Evolutionary conservation across 2,797 vertebrate genomes (phyloP).

Genomic region (Gephyroberyx darwinii): DNA sequence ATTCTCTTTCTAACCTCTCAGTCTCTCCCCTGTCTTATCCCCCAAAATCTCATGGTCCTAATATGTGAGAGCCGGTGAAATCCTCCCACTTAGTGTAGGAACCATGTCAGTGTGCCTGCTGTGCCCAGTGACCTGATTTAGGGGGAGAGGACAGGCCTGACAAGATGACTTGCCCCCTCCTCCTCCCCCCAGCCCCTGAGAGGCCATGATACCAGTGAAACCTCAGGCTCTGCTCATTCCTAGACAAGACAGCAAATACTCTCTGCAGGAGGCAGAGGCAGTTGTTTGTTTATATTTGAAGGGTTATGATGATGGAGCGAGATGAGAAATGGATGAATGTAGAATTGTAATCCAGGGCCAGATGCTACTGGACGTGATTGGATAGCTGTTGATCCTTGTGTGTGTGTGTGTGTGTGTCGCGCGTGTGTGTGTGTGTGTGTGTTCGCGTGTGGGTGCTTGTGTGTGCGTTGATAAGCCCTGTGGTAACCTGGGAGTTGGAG

Average conservation of each 20-base stretch:
- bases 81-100: constrained; percentile 66
- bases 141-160: constrained; percentile 54
- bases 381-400: constrained; percentile 51
- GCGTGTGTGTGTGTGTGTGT: constrained; percentile 7
- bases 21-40: constrained; percentile 14
- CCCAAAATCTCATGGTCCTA: constrained; percentile 37
- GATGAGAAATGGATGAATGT: constrained; percentile 37
- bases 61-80: constrained; percentile 63
- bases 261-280: neutral
- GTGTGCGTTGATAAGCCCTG: constrained; percentile 37
- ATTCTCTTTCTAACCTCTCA: constrained; percentile 21
- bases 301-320: constrained; percentile 12
- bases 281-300: neutral
- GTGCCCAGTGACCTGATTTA: constrained; percentile 70
- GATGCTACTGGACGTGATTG: constrained; percentile 46
- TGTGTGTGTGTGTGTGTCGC: constrained; percentile 22
- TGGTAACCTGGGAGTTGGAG: constrained; percentile 24
- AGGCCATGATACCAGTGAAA: constrained; percentile 36
- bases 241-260: constrained; percentile 36
- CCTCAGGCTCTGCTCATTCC: constrained; percentile 30
- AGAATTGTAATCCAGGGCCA: constrained; percentile 55
- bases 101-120: constrained; percentile 57
- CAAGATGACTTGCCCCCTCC: constrained; percentile 49
- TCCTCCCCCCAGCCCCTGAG: neutral
- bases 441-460: neutral